A percentile compares a stretch with the other conserved stretches of the same genome.
Evolutionary conservation across 2,888 invertebrate genomes (phyloP).

Genomic region (Oxyteleia sp.): DNA sequence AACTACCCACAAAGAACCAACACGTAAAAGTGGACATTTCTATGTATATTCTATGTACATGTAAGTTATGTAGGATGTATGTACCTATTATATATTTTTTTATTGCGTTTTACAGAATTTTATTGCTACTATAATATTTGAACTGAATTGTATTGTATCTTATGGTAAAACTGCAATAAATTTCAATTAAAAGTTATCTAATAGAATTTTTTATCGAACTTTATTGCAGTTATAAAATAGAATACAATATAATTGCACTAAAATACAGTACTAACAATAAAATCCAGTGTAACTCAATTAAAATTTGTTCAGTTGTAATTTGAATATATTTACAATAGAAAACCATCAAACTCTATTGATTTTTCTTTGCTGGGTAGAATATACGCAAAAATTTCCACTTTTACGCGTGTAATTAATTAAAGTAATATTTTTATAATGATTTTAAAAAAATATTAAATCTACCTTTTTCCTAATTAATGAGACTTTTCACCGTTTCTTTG

Average conservation of each 20-base stretch:
- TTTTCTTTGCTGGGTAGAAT: neutral
- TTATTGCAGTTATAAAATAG: neutral
- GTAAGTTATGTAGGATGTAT: no score
- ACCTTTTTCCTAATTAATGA: no score
- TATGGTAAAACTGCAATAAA: constrained; percentile 2
- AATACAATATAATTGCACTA: neutral
- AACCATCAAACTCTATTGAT: neutral
- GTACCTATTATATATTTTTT: neutral
- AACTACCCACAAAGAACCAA: no score
- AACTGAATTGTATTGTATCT: neutral
- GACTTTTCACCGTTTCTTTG: no score
- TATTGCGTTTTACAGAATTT: neutral
- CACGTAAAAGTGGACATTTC: no score
- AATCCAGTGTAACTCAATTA: constrained; percentile 1
- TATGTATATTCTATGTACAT: no score
- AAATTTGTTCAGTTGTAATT: neutral
- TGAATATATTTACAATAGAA: neutral
- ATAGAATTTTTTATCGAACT: neutral
- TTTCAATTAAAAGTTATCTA: constrained; percentile 5
- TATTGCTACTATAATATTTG: neutral
- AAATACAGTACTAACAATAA: constrained; percentile 1
- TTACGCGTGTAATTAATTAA: no score
- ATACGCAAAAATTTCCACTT: no score
- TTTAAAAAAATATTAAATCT: no score
- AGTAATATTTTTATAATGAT: no score